A percentile compares a stretch with the other conserved stretches of the same genome.
Conservation (phyloP, 2,888 invertebrate species). For the Drosophila emarginata region DNA sequence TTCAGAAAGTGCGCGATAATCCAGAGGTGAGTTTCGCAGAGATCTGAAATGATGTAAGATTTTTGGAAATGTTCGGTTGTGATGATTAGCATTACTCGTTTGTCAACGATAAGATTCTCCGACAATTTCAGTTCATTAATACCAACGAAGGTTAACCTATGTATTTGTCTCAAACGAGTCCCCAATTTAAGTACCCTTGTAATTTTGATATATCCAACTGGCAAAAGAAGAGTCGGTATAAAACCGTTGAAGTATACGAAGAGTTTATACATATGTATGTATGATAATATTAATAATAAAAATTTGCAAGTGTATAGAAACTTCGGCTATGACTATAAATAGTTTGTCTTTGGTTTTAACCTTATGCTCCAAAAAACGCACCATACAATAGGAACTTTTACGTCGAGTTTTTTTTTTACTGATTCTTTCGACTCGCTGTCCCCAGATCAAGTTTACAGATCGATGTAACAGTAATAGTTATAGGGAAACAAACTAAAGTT, state of each 20-base stretch:
- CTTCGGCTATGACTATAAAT: no score
- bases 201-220: not conserved
- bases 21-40: slow-evolving; percentile 83
- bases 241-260: no score
- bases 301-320: no score
- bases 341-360: not conserved
- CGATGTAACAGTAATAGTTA: no score
- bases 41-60: slow-evolving; percentile 15
- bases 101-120: not conserved
- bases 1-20: slow-evolving; percentile 93
- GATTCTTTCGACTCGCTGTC: no score
- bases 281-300: no score
- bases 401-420: no score
- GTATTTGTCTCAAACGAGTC: not conserved
- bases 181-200: not conserved
- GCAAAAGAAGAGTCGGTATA: no score
- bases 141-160: no score
- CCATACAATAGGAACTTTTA: slow-evolving; percentile 16
- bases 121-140: not conserved
- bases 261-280: no score
- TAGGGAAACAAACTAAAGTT: no score
- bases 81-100: slow-evolving; percentile 2
- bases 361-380: not conserved
- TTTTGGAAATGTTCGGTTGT: slow-evolving; percentile 1
- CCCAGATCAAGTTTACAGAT: no score